Conservation (phyloP, 2,113 vertebrate species). For the Holacanthus passer region DNA sequence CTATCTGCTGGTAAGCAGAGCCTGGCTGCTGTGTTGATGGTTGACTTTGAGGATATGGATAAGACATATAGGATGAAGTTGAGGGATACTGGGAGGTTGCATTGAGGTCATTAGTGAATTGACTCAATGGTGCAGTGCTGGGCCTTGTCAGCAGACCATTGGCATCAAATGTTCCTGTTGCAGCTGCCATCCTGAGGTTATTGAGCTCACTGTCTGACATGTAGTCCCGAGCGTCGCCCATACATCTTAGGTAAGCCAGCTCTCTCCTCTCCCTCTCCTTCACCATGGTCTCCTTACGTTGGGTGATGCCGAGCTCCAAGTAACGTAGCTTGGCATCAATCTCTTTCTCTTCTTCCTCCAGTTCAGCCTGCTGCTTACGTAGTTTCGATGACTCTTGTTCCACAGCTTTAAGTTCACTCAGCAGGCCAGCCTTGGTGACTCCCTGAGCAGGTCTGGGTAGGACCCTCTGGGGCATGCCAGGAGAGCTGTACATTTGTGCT, state of each 20-base stretch:
- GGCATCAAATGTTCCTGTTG: conserved; percentile 84
- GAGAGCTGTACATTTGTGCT: conserved; percentile 91
- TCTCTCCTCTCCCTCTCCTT: conserved; percentile 92
- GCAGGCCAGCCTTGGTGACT: conserved; percentile 93
- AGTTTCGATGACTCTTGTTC: conserved; percentile 98
- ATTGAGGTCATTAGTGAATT: conserved; percentile 88
- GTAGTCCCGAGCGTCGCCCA: conserved; percentile 94
- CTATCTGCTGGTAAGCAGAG: conserved; percentile 88
- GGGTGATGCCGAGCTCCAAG: conserved; percentile 95
- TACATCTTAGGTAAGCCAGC: conserved; percentile 89
- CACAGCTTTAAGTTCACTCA: conserved; percentile 95
- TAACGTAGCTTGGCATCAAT: conserved; percentile 98
- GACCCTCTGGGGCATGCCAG: conserved; percentile 89
- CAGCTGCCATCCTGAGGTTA: conserved; percentile 89
- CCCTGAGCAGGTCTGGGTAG: conserved; percentile 85
- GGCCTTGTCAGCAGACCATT: conserved; percentile 85
- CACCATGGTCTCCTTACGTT: conserved; percentile 95
- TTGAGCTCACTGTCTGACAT: conserved; percentile 98
- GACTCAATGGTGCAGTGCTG: conserved; percentile 85
- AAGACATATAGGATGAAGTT: conserved; percentile 87
- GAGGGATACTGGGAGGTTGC: conserved; percentile 83
- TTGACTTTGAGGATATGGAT: conserved; percentile 88
- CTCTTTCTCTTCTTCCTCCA: conserved; percentile 99
- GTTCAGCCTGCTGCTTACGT: conserved; percentile 96
- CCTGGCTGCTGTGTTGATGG: conserved; percentile 82